phyloP scores from a whole-genome alignment of 2,797 vertebrate genomes.

The Natrix natrix region DNA sequence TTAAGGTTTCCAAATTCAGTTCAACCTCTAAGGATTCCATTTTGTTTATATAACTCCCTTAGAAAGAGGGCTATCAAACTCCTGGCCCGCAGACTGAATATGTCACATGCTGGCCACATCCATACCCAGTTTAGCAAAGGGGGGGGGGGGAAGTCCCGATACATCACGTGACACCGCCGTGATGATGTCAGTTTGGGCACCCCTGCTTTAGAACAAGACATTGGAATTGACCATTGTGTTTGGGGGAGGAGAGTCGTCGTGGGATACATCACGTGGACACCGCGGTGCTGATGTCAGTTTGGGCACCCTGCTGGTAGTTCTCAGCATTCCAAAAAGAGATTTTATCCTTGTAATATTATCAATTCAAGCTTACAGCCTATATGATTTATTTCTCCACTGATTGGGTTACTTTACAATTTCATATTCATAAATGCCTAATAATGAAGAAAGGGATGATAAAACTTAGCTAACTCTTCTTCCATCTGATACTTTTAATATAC shows the following conservation, averaged over 20 bases:
- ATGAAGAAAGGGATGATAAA: background rate
- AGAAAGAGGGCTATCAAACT: background rate
- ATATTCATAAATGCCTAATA: background rate
- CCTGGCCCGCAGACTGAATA: accelerated
- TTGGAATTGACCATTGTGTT: background rate
- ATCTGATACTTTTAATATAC: background rate
- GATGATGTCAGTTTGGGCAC: too few species aligned
- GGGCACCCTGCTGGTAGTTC: background rate
- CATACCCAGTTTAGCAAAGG: too few species aligned
- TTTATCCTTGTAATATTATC: background rate
- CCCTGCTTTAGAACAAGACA: background rate
- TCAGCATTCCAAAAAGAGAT: background rate
- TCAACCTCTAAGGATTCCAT: background rate
- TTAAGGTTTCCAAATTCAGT: background rate
- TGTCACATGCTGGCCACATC: too few species aligned
- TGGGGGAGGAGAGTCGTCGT: too few species aligned
- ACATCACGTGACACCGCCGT: too few species aligned
- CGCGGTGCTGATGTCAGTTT: too few species aligned
- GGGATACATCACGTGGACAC: too few species aligned
- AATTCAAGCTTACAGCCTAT: background rate
- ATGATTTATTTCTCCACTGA: background rate
- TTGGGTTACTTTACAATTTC: background rate
- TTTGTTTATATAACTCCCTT: background rate
- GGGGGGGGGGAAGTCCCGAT: accelerated
- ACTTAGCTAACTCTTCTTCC: background rate